Conservation (phyloP, 2,888 invertebrate species). For the Amorpha juglandis region DNA sequence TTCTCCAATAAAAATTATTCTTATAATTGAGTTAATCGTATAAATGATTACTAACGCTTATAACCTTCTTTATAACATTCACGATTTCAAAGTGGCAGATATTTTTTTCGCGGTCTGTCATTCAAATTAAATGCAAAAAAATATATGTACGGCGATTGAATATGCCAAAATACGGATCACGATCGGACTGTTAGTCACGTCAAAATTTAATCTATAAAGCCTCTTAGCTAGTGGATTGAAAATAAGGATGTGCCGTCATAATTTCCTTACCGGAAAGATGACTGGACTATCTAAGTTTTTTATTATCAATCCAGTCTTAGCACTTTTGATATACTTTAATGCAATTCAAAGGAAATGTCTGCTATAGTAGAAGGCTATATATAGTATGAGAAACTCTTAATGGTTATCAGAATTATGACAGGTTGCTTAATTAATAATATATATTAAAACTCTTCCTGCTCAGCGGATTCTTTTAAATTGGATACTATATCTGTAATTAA, state of each 20-base stretch:
- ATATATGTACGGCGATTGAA: not conserved
- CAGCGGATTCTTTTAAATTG: too few species aligned
- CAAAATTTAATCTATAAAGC: not conserved
- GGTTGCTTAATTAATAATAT: not conserved
- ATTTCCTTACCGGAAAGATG: not conserved
- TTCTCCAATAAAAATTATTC: slow-evolving; percentile 31
- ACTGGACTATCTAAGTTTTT: not conserved
- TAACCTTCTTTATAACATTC: slow-evolving; percentile 31
- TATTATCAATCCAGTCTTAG: too few species aligned
- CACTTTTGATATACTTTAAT: not conserved
- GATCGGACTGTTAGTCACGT: not conserved
- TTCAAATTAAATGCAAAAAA: slow-evolving; percentile 34
- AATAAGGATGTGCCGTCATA: not conserved
- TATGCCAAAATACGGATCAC: not conserved
- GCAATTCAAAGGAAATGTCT: not conserved
- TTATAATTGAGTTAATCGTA: slow-evolving; percentile 41
- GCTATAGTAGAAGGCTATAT: too few species aligned
- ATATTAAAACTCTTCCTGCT: not conserved
- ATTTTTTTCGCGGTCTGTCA: slow-evolving; percentile 43
- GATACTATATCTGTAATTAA: too few species aligned
- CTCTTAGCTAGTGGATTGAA: not conserved
- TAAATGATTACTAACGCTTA: slow-evolving; percentile 38
- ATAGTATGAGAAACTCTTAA: not conserved
- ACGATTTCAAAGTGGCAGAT: slow-evolving; percentile 32
- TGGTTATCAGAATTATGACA: not conserved